Evolutionary conservation across 2,113 vertebrate genomes (phyloP).

Genomic region (Myrmophylax atrothorax): DNA sequence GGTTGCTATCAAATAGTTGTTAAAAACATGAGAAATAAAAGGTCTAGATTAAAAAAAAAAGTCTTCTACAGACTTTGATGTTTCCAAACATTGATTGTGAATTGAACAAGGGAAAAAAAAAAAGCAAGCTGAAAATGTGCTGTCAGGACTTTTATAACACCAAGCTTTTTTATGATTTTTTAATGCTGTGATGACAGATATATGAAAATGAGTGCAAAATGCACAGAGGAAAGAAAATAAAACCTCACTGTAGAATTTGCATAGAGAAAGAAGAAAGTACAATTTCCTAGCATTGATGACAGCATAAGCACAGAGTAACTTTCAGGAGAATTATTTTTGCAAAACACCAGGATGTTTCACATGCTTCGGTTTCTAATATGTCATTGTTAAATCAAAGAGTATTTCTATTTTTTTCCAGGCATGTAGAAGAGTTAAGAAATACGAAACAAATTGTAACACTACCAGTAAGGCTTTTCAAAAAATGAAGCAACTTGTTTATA

Average conservation of each 20-base stretch:
- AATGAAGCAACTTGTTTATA: neutral
- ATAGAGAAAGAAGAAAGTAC: constrained; percentile 19
- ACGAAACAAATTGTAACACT: neutral
- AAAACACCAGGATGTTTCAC: constrained; percentile 66
- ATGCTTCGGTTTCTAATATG: constrained; percentile 56
- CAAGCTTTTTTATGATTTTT: constrained; percentile 68
- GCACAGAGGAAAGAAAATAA: constrained; percentile 47
- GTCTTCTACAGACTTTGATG: constrained; percentile 50
- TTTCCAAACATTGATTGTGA: constrained; percentile 48
- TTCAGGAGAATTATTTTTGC: constrained; percentile 69
- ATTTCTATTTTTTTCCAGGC: neutral
- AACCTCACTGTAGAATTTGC: constrained; percentile 41
- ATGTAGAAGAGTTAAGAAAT: neutral
- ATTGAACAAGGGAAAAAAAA: constrained; percentile 43
- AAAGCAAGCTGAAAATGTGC: constrained; percentile 44
- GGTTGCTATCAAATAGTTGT: neutral
- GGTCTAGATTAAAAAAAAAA: neutral
- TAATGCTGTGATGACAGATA: constrained; percentile 64
- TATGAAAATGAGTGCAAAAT: constrained; percentile 64
- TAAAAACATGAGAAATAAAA: constrained; percentile 44
- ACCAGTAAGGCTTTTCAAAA: neutral
- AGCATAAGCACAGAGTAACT: constrained; percentile 18
- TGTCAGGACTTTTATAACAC: constrained; percentile 51
- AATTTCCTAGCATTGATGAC: constrained; percentile 25
- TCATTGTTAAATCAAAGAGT: constrained; percentile 65